Base-by-base conservation (phyloP, 35 echinoderm and acorn worm genomes). In the Apostichopus japonicus region DNA sequence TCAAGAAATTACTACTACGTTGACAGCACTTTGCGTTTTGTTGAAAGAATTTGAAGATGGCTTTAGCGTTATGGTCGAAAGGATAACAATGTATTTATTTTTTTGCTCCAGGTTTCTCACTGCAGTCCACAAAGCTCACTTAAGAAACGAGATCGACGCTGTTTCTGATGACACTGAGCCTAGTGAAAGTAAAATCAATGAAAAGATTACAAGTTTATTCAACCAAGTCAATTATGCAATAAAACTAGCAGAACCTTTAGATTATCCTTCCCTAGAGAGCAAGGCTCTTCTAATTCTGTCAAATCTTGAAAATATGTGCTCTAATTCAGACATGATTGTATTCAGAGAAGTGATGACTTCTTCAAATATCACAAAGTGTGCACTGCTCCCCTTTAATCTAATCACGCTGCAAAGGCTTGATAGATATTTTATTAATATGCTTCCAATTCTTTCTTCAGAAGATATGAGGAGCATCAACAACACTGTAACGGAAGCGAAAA, bases 401-500 rank as follows among this genome's bases (percentile, higher is more conserved):
- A 5, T 88, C 15, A 88, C 86, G 17, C 24, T 88, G 0, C 86
- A 88, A 73, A 67, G 86, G 13, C 33, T 88, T 19, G 86, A 88
- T 23, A 58, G 86, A 8, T 54, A 21, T 15, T 88, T 88, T 73
- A 88, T 88, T 8, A 5, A 16, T 24, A 72, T 88, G 61, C 62
- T 88, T 8, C 86, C 86, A 25, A 21, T 6, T 25, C n/a, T 88
- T 16, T 73, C 59, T 24, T 62, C 23, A 16, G 62, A 88, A 8
- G 56, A 88, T 54, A 88, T 88, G 86, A 23, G 71, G 0, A 88
- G 86, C 24, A 88, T 88, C 61, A 65, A 54, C 86, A 27, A 51
- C 24, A 62, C 24, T 27, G 10, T 88, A 6, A 88, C 70, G 44
- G 86, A 88, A 6, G 62, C 86, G 6, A 88, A 88, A 73, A 88